These are phyloP conservation scores for Petrolisthes manimaculis DNA, from an alignment of 2,888 invertebrate genomes.

Conservation along the genomic window DNA sequence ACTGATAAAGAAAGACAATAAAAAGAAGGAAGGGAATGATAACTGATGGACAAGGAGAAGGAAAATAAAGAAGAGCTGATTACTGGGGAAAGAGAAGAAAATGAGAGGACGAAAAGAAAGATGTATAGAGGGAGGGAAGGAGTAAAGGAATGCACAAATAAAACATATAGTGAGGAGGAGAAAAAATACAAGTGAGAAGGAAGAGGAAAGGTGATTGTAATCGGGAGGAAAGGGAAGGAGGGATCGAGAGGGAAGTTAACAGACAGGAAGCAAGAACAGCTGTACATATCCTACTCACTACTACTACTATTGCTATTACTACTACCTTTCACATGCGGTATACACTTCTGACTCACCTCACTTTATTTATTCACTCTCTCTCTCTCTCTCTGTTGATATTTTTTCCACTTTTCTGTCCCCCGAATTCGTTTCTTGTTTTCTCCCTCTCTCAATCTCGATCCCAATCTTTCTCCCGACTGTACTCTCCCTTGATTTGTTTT, in stretches of 20 bases:
- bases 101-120: neutral
- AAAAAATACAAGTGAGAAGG: neutral
- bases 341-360: neutral
- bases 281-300: no score
- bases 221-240: constrained; percentile 6
- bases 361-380: neutral
- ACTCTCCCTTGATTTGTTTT: neutral
- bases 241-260: neutral
- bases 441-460: neutral
- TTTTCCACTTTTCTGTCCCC: neutral
- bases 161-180: neutral
- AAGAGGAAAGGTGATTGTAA: neutral
- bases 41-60: neutral
- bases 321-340: no score
- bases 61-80: neutral
- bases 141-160: neutral
- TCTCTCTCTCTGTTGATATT: neutral
- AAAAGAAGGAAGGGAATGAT: neutral
- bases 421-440: neutral
- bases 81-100: neutral
- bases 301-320: no score
- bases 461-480: neutral
- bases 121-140: neutral
- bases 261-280: no score
- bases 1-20: neutral